Conservation (phyloP, 2,888 invertebrate species). For the Leptopterna dolabrata region DNA sequence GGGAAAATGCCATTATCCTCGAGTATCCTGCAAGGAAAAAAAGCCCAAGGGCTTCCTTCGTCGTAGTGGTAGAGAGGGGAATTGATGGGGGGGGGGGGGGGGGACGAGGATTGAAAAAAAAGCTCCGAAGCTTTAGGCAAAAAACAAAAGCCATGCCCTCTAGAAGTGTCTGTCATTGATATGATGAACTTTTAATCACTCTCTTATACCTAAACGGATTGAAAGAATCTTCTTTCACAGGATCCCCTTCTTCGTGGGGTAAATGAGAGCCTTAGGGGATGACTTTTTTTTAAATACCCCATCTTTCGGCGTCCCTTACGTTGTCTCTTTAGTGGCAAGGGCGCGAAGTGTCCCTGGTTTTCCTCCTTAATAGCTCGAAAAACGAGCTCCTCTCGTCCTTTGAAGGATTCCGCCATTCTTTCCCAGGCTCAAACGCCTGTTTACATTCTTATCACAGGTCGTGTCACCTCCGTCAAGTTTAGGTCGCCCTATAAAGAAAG, state of each 20-base stretch:
- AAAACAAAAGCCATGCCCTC: slow-evolving; percentile 57
- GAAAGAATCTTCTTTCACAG: slow-evolving; percentile 58
- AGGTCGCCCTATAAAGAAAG: not conserved
- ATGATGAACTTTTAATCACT: slow-evolving; percentile 60
- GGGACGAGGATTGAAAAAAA: slow-evolving; percentile 15
- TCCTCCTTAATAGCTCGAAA: not conserved
- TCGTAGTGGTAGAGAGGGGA: not conserved
- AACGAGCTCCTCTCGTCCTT: not conserved
- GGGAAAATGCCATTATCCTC: slow-evolving; percentile 31
- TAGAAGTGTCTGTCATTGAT: slow-evolving; percentile 59
- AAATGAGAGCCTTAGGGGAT: slow-evolving; percentile 52
- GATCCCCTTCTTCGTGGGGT: slow-evolving; percentile 20
- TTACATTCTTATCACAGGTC: not conserved
- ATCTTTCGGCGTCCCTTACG: not conserved
- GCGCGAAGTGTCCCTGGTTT: not conserved
- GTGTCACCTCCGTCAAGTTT: not conserved
- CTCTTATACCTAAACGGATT: slow-evolving; percentile 59
- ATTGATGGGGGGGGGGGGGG: not conserved
- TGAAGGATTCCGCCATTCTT: not conserved
- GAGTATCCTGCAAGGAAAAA: not conserved
- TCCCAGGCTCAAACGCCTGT: not conserved
- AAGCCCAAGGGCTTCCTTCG: not conserved
- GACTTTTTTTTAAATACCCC: slow-evolving; percentile 49
- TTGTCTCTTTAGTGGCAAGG: not conserved
- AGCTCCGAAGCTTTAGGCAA: slow-evolving; percentile 36